Evolutionary conservation across 2,888 invertebrate species (phyloP), one percentile per base, ranked within the genome.

Genomic region (Rhorus exstirpatorius): DNA sequence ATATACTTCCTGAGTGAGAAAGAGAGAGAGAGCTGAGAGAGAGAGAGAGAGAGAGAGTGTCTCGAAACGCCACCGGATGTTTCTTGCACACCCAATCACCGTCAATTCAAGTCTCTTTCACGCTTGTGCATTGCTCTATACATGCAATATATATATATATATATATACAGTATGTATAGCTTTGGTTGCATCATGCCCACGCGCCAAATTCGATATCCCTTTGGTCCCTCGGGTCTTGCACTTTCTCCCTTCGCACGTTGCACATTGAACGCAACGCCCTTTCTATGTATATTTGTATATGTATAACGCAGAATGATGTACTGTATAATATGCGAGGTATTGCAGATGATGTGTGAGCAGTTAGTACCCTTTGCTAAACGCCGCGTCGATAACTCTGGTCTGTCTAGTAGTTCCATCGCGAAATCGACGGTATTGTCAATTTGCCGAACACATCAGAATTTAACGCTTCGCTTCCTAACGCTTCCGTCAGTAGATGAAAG

Each of bases 21-120:
- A 60, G 61, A 44, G 31, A 58, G 49, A 61, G 49, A 79, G 76
- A 46, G 35, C 35, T 76, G 68, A 72, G 70, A 65, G 53, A 31
- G 19, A 49, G 41, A 19, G 67, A 67, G 60, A 61, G 67, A 60
- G 65, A 46, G 49, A 8, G 44, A 41, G 24, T n/a, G 26, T 46
- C 81, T 80, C 79, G 86, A 88, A 88, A 88, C 84, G 86, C 86
- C 80, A 83, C 88, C 90, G 89, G 91, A 91, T 91, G 89, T 90
- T 90, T 89, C 88, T 89, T 87, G 86, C 88, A 85, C 86, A 84
- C 86, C 86, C 88, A 87, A 89, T 90, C 90, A 89, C 83, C 84
- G 87, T 84, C 90, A 90, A 90, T 91, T 90, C 89, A 88, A 87
- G 77, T 87, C 79, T 79, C 63, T 53, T 31, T 49, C 75, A 68